A percentile compares a stretch with the other conserved stretches of the same genome.
phyloP scores from a whole-genome alignment of 2,888 invertebrate genomes.

The Limnephilus lunatus region DNA sequence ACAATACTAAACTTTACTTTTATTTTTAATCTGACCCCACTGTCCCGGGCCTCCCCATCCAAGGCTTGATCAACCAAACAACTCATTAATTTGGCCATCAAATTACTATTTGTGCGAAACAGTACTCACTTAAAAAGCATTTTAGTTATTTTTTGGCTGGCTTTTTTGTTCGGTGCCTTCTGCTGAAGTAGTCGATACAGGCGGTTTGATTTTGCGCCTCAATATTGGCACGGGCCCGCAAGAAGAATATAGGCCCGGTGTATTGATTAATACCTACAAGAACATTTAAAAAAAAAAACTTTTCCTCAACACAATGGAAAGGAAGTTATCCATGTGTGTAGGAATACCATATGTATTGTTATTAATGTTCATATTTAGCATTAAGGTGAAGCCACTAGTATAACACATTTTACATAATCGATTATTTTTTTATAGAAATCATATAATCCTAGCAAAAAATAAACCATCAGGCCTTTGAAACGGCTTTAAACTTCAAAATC shows the following conservation, averaged over 20 bases:
- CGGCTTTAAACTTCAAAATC: too few species aligned
- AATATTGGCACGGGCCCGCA: constrained; percentile 25
- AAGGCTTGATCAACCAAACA: constrained; percentile 11
- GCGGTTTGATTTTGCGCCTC: not conserved
- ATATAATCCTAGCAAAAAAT: too few species aligned
- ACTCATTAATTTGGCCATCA: not conserved
- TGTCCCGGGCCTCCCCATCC: constrained; percentile 29
- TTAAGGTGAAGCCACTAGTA: too few species aligned
- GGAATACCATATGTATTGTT: not conserved
- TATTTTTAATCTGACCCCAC: constrained; percentile 23
- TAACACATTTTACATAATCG: too few species aligned
- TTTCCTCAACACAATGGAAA: not conserved
- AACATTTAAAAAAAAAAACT: not conserved
- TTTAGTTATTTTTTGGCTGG: not conserved
- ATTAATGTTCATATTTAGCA: not conserved
- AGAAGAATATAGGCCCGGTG: not conserved
- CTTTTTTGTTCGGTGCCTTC: not conserved
- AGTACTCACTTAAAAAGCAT: not conserved
- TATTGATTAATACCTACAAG: not conserved
- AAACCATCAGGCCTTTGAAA: too few species aligned
- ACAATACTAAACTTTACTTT: constrained; percentile 27
- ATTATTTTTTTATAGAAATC: too few species aligned
- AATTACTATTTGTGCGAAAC: not conserved
- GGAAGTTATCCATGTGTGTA: not conserved
- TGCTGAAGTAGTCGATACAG: not conserved